Percentiles rank a stretch among this genome's conserved stretches.
These are phyloP conservation scores for Cairina moschata DNA, from an alignment of 2,113 vertebrate genomes.

Conservation along the genomic window DNA sequence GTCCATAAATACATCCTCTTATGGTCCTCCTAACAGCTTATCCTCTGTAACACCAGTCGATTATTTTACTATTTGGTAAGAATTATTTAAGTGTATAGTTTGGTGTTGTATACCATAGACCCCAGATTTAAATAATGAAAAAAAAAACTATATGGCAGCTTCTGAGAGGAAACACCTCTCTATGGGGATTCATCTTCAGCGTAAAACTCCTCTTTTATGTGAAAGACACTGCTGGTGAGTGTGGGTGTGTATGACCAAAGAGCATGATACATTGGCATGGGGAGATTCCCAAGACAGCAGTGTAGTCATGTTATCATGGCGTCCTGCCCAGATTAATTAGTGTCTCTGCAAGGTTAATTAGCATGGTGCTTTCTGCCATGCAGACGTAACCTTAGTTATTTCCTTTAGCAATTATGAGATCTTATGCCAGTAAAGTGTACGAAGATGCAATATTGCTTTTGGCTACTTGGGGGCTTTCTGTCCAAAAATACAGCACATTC, in stretches of 20 bases:
- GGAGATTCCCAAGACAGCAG: not conserved
- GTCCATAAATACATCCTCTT: not conserved
- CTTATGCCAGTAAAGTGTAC: not conserved
- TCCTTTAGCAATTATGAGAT: not conserved
- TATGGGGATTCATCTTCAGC: fast-evolving
- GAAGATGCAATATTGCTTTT: not conserved
- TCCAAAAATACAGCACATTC: not conserved
- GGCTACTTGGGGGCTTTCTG: not conserved
- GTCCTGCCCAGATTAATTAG: not conserved
- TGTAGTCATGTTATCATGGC: not conserved
- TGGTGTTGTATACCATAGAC: not conserved
- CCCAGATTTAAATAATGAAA: not conserved
- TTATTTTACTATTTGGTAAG: not conserved
- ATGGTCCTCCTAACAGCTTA: fast-evolving
- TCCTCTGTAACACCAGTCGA: fast-evolving
- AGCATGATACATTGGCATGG: fast-evolving
- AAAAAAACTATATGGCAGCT: not conserved
- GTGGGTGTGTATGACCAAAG: not conserved
- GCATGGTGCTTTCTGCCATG: not conserved
- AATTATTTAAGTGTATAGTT: not conserved
- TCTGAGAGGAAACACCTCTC: not conserved
- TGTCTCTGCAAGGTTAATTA: constrained; percentile 34
- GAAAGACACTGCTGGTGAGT: not conserved
- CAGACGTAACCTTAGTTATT: not conserved
- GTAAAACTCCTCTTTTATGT: not conserved